Evolutionary conservation across 2,797 vertebrate genomes (phyloP).

Genomic region (Helostoma temminkii): DNA sequence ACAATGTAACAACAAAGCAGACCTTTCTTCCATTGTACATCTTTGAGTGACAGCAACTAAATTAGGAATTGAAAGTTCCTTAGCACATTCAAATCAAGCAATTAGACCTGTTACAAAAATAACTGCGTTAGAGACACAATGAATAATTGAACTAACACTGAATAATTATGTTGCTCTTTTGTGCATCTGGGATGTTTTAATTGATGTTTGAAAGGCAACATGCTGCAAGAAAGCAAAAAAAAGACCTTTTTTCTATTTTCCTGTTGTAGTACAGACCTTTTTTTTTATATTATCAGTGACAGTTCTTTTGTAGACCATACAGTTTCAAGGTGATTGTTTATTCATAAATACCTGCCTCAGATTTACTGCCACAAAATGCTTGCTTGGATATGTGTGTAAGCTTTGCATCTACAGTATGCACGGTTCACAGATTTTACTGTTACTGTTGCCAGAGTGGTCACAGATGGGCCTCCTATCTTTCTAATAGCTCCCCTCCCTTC

Average conservation of each 20-base stretch:
- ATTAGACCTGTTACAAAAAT: not conserved
- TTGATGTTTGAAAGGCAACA: not conserved
- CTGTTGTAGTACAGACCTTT: not conserved
- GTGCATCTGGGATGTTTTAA: not conserved
- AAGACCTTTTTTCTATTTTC: not conserved
- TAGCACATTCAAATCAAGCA: not conserved
- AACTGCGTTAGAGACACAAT: not conserved
- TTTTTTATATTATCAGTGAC: not conserved
- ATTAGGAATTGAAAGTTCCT: not conserved
- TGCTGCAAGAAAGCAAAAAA: not conserved
- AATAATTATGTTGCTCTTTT: not conserved
- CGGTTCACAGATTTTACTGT: constrained; percentile 32
- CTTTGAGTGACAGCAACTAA: not conserved
- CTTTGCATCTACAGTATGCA: not conserved
- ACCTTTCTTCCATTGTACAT: not conserved
- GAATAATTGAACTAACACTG: not conserved
- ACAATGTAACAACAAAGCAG: not conserved
- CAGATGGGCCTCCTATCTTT: constrained; percentile 33
- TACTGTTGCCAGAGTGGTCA: not conserved
- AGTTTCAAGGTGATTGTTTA: not conserved
- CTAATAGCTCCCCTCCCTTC: constrained; percentile 22
- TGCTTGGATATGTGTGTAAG: constrained; percentile 5
- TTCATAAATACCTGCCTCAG: not conserved
- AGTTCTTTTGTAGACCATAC: not conserved
- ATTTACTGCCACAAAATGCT: not conserved